phyloP scores from a whole-genome alignment of 1,140 invertebrate species.

The Panulirus ornatus region DNA sequence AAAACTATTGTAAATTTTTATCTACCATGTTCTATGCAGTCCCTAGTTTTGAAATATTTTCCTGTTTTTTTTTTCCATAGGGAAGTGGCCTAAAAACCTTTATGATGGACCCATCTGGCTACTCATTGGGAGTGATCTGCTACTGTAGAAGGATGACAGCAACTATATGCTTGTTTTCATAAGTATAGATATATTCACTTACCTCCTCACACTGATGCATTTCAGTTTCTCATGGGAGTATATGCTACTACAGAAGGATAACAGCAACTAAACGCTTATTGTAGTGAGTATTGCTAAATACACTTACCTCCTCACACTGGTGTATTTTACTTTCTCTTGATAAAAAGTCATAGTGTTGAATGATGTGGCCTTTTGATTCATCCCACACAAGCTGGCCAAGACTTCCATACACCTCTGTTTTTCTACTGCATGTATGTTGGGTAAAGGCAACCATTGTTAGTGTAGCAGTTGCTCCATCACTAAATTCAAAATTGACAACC shows the following conservation, averaged over 20 bases:
- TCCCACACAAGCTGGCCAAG: slow-evolving; percentile 75
- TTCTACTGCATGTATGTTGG: slow-evolving; percentile 78
- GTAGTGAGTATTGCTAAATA: neutral
- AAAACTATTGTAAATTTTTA: too few species aligned
- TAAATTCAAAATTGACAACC: slow-evolving; percentile 80
- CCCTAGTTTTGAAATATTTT: too few species aligned
- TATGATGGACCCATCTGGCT: too few species aligned
- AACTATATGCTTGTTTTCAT: too few species aligned
- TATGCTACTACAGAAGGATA: too few species aligned
- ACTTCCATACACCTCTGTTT: slow-evolving; percentile 75
- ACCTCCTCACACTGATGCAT: slow-evolving; percentile 72
- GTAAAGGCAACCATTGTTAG: slow-evolving; percentile 80
- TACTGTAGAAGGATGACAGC: too few species aligned
- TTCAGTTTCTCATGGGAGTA: slow-evolving; percentile 34
- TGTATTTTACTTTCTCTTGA: slow-evolving; percentile 66
- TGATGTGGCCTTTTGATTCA: slow-evolving; percentile 73
- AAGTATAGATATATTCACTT: slow-evolving; percentile 6
- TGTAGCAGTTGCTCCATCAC: slow-evolving; percentile 79
- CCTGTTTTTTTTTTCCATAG: too few species aligned
- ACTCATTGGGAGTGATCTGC: too few species aligned
- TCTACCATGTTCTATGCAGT: too few species aligned
- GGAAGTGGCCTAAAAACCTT: too few species aligned
- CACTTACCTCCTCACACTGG: slow-evolving; percentile 69
- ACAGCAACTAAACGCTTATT: too few species aligned
- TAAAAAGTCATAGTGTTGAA: slow-evolving; percentile 76